Conservation (phyloP, 2,888 invertebrate species). For the Epiblema foenella region DNA sequence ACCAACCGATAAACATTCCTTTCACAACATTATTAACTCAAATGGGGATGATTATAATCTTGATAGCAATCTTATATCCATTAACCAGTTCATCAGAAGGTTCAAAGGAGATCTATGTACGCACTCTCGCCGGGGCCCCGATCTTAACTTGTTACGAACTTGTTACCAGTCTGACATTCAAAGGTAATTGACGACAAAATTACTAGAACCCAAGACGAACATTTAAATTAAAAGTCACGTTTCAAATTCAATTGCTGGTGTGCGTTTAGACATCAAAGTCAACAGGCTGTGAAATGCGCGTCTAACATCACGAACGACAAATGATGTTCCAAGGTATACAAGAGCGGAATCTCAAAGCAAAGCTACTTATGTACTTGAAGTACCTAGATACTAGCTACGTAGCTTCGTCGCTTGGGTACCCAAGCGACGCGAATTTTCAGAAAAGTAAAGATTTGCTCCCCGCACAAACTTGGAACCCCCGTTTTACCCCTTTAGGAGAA, state of each 20-base stretch:
- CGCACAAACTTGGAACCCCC: too few relatives aligned
- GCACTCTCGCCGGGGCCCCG: conserved; percentile 22
- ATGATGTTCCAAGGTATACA: conserved; percentile 2
- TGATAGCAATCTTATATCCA: conserved; percentile 38
- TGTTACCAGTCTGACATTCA: conserved; percentile 58
- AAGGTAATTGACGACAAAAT: conserved; percentile 61
- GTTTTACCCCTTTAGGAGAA: too few relatives aligned
- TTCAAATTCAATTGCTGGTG: conserved; percentile 44
- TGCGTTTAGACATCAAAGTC: conserved; percentile 28
- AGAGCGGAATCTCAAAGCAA: conserved; percentile 15
- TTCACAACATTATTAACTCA: conserved; percentile 38
- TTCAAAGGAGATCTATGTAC: conserved; percentile 29
- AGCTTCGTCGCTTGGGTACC: too few relatives aligned
- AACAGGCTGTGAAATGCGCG: conserved; percentile 38
- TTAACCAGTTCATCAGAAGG: conserved; percentile 36
- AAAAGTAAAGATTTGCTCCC: too few relatives aligned
- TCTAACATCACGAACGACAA: conserved; percentile 27
- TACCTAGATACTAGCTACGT: background rate
- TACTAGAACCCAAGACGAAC: conserved; percentile 50
- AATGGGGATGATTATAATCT: conserved; percentile 41
- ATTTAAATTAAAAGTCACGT: conserved; percentile 55
- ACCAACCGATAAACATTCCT: conserved; percentile 23
- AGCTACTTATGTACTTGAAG: too few relatives aligned
- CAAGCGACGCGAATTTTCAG: too few relatives aligned
- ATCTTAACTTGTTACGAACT: conserved; percentile 29